Evolutionary conservation across 2,888 invertebrate genomes (phyloP).

Genomic region (Arctia plantaginis): DNA sequence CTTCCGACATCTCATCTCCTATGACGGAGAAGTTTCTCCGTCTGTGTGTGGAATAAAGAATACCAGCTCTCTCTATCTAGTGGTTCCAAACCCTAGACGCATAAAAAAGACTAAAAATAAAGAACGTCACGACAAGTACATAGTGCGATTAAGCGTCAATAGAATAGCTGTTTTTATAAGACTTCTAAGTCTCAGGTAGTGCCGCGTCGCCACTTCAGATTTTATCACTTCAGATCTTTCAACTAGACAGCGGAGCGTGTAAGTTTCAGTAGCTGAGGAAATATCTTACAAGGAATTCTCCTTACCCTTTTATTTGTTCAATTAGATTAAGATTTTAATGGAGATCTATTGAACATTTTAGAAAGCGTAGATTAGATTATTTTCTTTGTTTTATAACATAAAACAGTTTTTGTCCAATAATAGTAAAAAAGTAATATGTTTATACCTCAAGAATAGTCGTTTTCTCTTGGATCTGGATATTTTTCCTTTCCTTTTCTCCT

Average conservation of each 20-base stretch:
- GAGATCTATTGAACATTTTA: slow-evolving; percentile 6
- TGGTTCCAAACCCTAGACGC: background rate
- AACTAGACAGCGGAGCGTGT: slow-evolving; percentile 43
- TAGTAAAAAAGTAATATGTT: too few relatives aligned
- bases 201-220: slow-evolving; percentile 39
- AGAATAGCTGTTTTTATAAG: slow-evolving; percentile 20
- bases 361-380: background rate
- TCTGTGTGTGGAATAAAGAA: background rate
- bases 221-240: slow-evolving; percentile 54
- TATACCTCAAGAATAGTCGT: too few relatives aligned
- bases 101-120: background rate
- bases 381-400: background rate
- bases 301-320: slow-evolving; percentile 14
- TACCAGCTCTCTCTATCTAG: background rate
- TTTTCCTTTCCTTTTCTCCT: too few relatives aligned
- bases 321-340: slow-evolving; percentile 21
- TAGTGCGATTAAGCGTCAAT: background rate
- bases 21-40: background rate
- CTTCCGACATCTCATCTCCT: background rate
- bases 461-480: too few relatives aligned
- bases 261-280: slow-evolving; percentile 35
- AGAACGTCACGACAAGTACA: too few relatives aligned
- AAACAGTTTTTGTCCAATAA: background rate
- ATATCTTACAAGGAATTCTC: slow-evolving; percentile 14
- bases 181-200: slow-evolving; percentile 43